phyloP scores from a whole-genome alignment of 1,140 invertebrate species.

The Xylocopa sonorina region DNA sequence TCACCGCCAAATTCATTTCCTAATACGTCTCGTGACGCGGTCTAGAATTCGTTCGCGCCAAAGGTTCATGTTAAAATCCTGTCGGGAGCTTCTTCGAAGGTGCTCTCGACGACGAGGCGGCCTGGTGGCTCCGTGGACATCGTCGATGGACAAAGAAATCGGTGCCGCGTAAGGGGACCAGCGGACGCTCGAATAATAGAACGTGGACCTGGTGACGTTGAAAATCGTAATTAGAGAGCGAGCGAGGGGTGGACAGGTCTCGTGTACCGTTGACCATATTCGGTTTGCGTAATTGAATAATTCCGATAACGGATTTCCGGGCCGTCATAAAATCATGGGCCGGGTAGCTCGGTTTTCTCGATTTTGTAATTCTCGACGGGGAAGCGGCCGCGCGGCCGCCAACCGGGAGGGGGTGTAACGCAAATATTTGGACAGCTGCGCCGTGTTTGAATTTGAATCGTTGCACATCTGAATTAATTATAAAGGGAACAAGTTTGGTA shows the following conservation, averaged over 20 bases:
- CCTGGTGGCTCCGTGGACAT: background rate
- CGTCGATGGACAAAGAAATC: constrained; percentile 32
- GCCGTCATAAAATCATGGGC: background rate
- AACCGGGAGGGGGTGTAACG: background rate
- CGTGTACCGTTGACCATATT: too few relatives aligned
- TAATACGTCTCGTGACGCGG: constrained; percentile 70
- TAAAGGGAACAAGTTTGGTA: constrained; percentile 28
- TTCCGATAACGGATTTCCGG: background rate
- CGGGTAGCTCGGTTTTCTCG: background rate
- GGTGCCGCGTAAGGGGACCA: constrained; percentile 2
- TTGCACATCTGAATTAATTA: constrained; percentile 43
- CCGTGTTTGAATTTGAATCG: constrained; percentile 38
- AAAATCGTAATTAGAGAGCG: too few relatives aligned
- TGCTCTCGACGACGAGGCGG: too few relatives aligned
- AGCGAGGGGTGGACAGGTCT: too few relatives aligned
- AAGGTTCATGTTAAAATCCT: constrained; percentile 72
- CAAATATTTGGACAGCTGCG: constrained; percentile 35
- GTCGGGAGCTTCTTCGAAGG: constrained; percentile 27
- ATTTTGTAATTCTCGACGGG: constrained; percentile 30
- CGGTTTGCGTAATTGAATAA: background rate
- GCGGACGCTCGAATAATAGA: constrained; percentile 16
- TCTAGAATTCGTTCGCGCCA: constrained; percentile 75
- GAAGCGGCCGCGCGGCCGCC: too few relatives aligned
- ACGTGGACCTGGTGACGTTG: too few relatives aligned
- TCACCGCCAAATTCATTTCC: constrained; percentile 73